Conservation (phyloP, 2,888 invertebrate genomes). For the Thecophora atra region DNA sequence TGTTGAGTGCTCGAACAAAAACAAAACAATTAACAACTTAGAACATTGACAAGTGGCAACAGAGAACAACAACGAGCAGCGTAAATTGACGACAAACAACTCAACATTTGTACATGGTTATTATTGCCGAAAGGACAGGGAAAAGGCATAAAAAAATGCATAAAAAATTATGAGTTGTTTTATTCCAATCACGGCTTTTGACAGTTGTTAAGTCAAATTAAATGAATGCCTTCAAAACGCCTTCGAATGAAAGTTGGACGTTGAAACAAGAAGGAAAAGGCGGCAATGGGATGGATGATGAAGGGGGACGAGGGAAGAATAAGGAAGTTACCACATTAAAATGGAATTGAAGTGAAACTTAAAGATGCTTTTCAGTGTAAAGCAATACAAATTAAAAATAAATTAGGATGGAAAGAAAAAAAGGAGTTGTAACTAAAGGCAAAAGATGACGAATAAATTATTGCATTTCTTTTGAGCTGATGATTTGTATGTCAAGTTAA, state of each 20-base stretch:
- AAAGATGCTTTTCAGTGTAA: too few relatives aligned
- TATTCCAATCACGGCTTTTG: constrained; percentile 19
- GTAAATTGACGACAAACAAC: not conserved
- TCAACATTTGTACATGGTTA: not conserved
- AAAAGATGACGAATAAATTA: too few relatives aligned
- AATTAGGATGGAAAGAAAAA: too few relatives aligned
- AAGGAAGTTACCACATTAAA: too few relatives aligned
- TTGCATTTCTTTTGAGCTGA: too few relatives aligned
- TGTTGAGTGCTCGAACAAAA: not conserved
- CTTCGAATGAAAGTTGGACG: not conserved
- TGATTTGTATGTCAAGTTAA: too few relatives aligned
- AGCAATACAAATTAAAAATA: too few relatives aligned
- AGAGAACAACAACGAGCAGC: constrained; percentile 2
- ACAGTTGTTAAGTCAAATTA: not conserved
- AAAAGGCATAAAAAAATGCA: not conserved
- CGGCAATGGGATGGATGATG: too few relatives aligned
- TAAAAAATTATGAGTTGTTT: constrained; percentile 19
- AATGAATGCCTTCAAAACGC: not conserved
- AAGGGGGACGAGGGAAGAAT: too few relatives aligned
- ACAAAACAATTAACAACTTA: not conserved
- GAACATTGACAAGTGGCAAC: too few relatives aligned
- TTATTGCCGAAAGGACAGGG: not conserved
- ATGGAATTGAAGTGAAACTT: too few relatives aligned
- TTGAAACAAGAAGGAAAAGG: not conserved
- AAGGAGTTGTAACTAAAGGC: too few relatives aligned